phyloP scores from a whole-genome alignment of 1,140 invertebrate genomes.

The Riptortus pedestris region DNA sequence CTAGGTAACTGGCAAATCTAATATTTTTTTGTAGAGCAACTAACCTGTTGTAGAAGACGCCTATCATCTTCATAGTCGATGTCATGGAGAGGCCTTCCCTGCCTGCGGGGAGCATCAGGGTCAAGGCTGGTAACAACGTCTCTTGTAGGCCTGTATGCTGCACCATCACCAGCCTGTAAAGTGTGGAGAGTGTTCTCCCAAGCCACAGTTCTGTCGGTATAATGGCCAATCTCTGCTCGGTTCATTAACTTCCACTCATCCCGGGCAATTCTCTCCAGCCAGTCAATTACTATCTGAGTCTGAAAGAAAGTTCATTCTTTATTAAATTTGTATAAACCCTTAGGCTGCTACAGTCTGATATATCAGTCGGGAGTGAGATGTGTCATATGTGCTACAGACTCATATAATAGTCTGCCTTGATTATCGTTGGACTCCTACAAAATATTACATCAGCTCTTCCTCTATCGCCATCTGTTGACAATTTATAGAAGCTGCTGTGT shows the following conservation, averaged over 20 bases:
- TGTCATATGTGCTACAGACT: constrained; percentile 15
- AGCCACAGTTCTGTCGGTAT: constrained; percentile 58
- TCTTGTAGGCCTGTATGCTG: constrained; percentile 45
- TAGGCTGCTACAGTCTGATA: no score
- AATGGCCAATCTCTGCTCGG: constrained; percentile 54
- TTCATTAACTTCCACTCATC: constrained; percentile 49
- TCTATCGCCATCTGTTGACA: no score
- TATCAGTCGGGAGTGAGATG: no score
- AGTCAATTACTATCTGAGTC: constrained; percentile 79
- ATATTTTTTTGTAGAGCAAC: no score
- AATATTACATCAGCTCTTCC: no score
- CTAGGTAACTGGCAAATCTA: no score
- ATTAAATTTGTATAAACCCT: no score
- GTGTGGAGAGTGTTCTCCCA: constrained; percentile 89
- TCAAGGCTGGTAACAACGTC: constrained; percentile 67
- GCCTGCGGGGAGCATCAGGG: constrained; percentile 80
- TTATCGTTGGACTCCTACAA: background rate
- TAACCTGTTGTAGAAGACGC: constrained; percentile 49
- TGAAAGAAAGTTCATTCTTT: no score
- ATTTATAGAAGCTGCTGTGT: no score
- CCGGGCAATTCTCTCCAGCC: constrained; percentile 74
- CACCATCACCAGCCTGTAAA: constrained; percentile 44
- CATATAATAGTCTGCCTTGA: background rate
- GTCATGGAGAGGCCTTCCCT: constrained; percentile 71
- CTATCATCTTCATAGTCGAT: constrained; percentile 79